A percentile compares a stretch with the other conserved stretches of the same genome.
Evolutionary conservation across 2,888 invertebrate species (phyloP).

Genomic region (Tridacna gigas): DNA sequence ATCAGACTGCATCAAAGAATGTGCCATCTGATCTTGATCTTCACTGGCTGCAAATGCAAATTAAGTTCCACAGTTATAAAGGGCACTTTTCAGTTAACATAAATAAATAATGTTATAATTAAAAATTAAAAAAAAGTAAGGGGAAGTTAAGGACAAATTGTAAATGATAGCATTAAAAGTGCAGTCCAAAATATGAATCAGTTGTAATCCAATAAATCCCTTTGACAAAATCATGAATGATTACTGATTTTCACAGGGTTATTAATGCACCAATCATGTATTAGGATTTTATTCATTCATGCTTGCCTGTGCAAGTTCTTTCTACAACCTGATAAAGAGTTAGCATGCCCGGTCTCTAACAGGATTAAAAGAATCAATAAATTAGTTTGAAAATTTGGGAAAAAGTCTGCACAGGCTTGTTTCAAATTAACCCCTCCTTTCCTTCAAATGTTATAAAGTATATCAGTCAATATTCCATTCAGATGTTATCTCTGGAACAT

Average conservation of each 20-base stretch:
- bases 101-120: too few relatives aligned
- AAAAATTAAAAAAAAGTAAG: too few relatives aligned
- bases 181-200: conserved; percentile 3
- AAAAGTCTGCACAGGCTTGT: conserved; percentile 9
- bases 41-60: too few relatives aligned
- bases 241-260: conserved; percentile 4
- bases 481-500: conserved; percentile 18
- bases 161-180: too few relatives aligned
- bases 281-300: neutral
- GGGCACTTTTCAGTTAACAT: too few relatives aligned
- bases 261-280: neutral
- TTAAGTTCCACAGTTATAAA: too few relatives aligned
- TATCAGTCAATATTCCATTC: conserved; percentile 10
- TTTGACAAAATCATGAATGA: conserved; percentile 9
- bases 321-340: neutral
- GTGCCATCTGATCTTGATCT: too few relatives aligned
- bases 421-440: conserved; percentile 4
- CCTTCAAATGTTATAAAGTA: conserved; percentile 1
- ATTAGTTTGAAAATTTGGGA: neutral
- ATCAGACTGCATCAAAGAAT: too few relatives aligned
- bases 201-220: conserved; percentile 6
- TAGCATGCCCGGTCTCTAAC: neutral
- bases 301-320: neutral
- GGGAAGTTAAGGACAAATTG: too few relatives aligned
- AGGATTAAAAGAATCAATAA: conserved; percentile 18